Conservation (phyloP, 2,888 invertebrate genomes). For the Oscheius myriophilus region DNA sequence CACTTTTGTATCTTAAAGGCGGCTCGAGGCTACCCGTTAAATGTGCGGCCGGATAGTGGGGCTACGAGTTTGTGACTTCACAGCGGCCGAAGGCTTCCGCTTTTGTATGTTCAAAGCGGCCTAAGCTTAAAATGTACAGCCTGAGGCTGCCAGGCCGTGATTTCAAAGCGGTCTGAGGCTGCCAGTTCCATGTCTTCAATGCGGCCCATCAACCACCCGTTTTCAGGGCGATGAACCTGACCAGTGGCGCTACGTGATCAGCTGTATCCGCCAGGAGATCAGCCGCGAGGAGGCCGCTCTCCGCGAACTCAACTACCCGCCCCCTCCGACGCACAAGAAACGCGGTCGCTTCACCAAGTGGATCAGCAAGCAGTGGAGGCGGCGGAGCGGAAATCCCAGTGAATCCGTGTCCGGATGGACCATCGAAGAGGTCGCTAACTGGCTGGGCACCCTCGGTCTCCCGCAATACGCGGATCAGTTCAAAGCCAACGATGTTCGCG, state of each 20-base stretch:
- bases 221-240: slow-evolving; percentile 55
- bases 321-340: slow-evolving; percentile 34
- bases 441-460: slow-evolving; percentile 88
- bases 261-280: slow-evolving; percentile 53
- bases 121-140: no score
- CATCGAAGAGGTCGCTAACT: slow-evolving; percentile 86
- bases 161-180: no score
- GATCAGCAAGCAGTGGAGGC: slow-evolving; percentile 44
- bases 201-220: background rate
- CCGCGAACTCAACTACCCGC: slow-evolving; percentile 37
- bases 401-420: slow-evolving; percentile 78
- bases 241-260: slow-evolving; percentile 58
- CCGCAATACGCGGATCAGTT: slow-evolving; percentile 91
- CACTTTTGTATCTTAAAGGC: no score
- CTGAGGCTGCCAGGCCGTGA: no score
- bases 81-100: no score
- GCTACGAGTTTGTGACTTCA: no score
- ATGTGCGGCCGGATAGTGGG: no score
- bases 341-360: slow-evolving; percentile 44
- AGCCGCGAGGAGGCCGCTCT: slow-evolving; percentile 53
- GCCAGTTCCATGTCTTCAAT: background rate
- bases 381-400: slow-evolving; percentile 25
- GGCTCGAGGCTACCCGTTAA: no score
- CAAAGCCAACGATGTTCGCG: slow-evolving; percentile 73
- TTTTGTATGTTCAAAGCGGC: no score